These are phyloP conservation scores for Upupa epops DNA, from an alignment of 2,113 vertebrate genomes.

Conservation along the genomic window DNA sequence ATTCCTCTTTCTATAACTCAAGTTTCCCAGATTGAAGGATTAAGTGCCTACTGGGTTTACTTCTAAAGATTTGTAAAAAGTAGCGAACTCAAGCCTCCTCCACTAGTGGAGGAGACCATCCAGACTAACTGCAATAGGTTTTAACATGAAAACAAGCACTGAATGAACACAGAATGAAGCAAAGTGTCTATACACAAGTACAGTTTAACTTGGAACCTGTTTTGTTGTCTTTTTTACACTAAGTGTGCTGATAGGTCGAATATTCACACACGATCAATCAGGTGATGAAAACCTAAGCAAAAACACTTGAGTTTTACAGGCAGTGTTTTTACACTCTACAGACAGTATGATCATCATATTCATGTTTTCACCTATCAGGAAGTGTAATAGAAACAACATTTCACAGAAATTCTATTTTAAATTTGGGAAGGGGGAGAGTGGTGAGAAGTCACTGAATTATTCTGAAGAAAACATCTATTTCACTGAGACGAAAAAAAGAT, in stretches of 20 bases:
- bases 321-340: not conserved
- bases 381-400: not conserved
- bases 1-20: not conserved
- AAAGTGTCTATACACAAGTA: not conserved
- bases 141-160: not conserved
- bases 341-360: not conserved
- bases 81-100: not conserved
- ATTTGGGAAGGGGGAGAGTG: not conserved
- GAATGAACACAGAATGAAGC: not conserved
- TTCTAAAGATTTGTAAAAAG: not conserved
- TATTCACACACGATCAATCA: not conserved
- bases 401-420: not conserved
- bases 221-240: not conserved
- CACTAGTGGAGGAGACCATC: not conserved
- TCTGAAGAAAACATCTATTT: not conserved
- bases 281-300: not conserved
- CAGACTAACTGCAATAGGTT: not conserved
- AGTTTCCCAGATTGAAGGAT: not conserved
- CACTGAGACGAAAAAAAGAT: not conserved
- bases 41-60: not conserved
- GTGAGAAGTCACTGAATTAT: not conserved
- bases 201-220: not conserved
- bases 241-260: not conserved
- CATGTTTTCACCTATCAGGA: slow-evolving; percentile 13
- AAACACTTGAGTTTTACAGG: not conserved